Evolutionary conservation across 2,797 vertebrate genomes (phyloP), one percentile per base, ranked within the genome.

Genomic region (Hydrolagus colliei): DNA sequence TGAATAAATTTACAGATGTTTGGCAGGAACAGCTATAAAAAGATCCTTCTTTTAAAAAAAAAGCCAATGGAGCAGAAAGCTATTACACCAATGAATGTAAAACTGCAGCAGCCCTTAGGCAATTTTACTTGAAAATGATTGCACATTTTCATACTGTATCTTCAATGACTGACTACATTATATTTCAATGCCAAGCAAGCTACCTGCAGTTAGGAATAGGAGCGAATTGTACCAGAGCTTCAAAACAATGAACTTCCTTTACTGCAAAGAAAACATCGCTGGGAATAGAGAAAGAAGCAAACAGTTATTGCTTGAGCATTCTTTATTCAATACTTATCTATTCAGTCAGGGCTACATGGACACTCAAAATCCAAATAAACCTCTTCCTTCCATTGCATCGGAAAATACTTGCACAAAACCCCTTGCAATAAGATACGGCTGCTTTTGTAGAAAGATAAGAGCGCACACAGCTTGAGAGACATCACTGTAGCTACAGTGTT

Each of bases 1-100:
- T 91, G 92, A 91, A 91, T 90, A 93, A 91, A 91, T 93, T 90
- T 91, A 91, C 89, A 91, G 91, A 92, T 90, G 87, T 90, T 72
- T 91, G 89, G 89, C 91, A 92, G 89, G 89, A 3, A 75, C 88
- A 89, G 91, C 65, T 78, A 71, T 72, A 86, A 86, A 78, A 86
- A 72, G 74, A 87, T 87, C 65, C 90, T 93, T 84, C 65, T 92
- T 91, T 87, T 89, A 88, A 90, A 92, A 88, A 88, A 89, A 91
- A 89, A 91, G 89, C 73, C 8, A 13, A 90, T 90, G 89, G 89
- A 90, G 92, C 90, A 93, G 90, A 92, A 92, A 91, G 90, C 91
- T 88, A 22, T 79, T 87, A 88, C 86, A 88, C 87, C 27, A 88
- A 89, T 61, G 84, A 86, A 86, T 68, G 65, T 84, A 84, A 84